Conservation (phyloP, 2,797 vertebrate genomes). For the Clarias fuscus region DNA sequence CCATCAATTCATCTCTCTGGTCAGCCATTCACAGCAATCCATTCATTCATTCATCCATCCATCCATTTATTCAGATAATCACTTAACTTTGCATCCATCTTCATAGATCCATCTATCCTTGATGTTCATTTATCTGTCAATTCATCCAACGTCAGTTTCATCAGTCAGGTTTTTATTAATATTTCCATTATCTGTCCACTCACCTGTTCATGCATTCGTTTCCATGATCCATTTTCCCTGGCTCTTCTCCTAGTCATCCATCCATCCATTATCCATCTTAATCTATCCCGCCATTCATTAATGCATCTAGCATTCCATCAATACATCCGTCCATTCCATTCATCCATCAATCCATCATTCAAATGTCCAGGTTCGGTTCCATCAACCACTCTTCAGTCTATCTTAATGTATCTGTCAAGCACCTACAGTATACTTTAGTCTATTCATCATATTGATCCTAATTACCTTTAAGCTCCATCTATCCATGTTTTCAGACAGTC, state of each 20-base stretch:
- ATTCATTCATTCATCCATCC: not conserved
- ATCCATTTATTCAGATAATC: not conserved
- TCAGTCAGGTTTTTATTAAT: not conserved
- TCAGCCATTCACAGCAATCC: not conserved
- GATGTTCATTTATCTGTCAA: not conserved
- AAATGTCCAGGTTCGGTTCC: not conserved
- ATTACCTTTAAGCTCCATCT: too few relatives aligned
- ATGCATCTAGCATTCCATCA: not conserved
- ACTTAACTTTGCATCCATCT: not conserved
- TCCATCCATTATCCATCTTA: not conserved
- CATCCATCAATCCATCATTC: constrained; percentile 4
- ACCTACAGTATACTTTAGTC: not conserved
- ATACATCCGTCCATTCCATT: not conserved
- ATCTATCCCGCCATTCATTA: too few relatives aligned
- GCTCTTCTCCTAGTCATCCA: not conserved
- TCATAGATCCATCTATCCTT: not conserved
- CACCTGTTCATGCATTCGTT: too few relatives aligned
- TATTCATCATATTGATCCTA: not conserved
- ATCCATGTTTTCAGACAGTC: too few relatives aligned
- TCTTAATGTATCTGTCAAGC: not conserved
- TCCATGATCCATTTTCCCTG: too few relatives aligned
- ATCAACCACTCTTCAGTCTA: not conserved
- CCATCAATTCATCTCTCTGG: too few relatives aligned
- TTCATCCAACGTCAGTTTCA: not conserved
- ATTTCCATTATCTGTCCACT: not conserved